Conservation (phyloP, 2,113 vertebrate genomes). For the Malurus elegans region DNA sequence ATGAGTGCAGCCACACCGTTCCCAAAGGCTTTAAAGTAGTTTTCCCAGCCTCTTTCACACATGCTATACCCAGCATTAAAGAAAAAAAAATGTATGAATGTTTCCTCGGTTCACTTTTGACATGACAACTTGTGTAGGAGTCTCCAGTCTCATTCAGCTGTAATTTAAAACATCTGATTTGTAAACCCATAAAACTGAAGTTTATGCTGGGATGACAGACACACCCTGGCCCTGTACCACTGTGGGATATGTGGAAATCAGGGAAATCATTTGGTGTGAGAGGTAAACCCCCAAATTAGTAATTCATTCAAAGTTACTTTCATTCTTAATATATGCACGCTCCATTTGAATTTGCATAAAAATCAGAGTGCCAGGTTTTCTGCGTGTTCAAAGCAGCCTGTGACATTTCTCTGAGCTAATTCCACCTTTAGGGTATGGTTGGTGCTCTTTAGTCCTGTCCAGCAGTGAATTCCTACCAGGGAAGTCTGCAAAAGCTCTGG, state of each 20-base stretch:
- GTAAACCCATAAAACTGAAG: conserved; percentile 60
- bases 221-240: conserved; percentile 31
- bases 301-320: not conserved
- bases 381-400: not conserved
- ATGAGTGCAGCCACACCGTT: not conserved
- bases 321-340: not conserved
- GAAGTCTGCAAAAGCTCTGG: not conserved
- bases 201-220: conserved; percentile 35
- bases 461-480: not conserved
- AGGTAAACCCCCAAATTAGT: not conserved
- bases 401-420: not conserved
- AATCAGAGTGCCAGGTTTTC: not conserved
- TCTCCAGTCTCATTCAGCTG: conserved; percentile 52
- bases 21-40: not conserved
- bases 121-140: conserved; percentile 59
- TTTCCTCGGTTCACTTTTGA: conserved; percentile 34
- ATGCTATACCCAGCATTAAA: not conserved
- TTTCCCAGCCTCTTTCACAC: not conserved
- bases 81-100: not conserved
- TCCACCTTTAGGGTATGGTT: not conserved
- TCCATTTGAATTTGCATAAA: not conserved
- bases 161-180: conserved; percentile 68
- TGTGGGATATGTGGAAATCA: not conserved
- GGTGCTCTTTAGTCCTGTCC: not conserved
- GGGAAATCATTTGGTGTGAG: not conserved